phyloP scores from a whole-genome alignment of 1,140 invertebrate genomes.

The Macrocentrus cingulum region DNA sequence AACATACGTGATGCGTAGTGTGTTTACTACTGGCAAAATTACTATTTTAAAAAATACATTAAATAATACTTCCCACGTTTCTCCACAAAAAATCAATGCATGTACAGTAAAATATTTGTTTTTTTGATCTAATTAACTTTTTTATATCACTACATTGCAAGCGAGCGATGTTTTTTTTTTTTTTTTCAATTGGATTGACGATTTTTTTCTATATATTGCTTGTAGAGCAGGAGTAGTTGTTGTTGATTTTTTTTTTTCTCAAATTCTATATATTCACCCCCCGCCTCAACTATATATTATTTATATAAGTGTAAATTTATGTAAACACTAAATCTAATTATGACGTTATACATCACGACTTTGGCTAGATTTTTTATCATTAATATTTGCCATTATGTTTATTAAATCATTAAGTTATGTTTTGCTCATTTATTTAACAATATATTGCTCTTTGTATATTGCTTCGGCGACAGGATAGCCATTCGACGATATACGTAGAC shows the following conservation, averaged over 20 bases:
- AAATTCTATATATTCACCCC: slow-evolving; percentile 3
- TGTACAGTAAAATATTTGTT: slow-evolving; percentile 4
- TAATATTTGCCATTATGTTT: slow-evolving; percentile 27
- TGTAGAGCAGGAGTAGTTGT: neutral
- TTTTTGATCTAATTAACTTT: slow-evolving; percentile 17
- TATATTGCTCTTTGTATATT: slow-evolving; percentile 59
- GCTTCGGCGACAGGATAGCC: slow-evolving; percentile 49
- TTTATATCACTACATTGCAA: slow-evolving; percentile 53
- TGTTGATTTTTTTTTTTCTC: neutral
- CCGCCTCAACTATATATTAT: slow-evolving; percentile 36
- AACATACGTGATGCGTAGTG: too few relatives aligned
- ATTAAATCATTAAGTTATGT: slow-evolving; percentile 38
- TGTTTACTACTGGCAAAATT: too few relatives aligned
- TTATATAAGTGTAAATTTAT: slow-evolving; percentile 50
- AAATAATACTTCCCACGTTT: neutral
- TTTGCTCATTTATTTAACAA: slow-evolving; percentile 33
- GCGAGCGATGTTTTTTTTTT: slow-evolving; percentile 44
- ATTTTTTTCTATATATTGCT: neutral
- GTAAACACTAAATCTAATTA: slow-evolving; percentile 51
- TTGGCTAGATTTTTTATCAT: slow-evolving; percentile 26
- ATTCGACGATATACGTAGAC: slow-evolving; percentile 53
- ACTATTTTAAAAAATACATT: too few relatives aligned
- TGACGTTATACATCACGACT: slow-evolving; percentile 37
- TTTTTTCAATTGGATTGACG: slow-evolving; percentile 18
- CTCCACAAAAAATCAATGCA: neutral